phyloP scores from a whole-genome alignment of 2,888 invertebrate genomes.

The Agrilus biguttatus region DNA sequence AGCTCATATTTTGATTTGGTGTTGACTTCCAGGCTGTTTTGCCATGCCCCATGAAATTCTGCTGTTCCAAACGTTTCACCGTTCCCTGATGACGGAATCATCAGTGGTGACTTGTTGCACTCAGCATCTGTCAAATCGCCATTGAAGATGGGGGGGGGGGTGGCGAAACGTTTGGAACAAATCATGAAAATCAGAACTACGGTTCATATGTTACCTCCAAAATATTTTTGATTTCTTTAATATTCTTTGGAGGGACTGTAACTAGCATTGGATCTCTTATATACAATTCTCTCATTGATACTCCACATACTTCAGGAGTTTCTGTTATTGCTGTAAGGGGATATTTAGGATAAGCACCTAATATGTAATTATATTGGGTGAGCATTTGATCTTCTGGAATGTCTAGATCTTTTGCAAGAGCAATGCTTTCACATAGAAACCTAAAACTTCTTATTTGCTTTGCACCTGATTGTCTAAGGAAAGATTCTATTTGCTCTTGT shows the following conservation, averaged over 20 bases:
- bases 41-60: no score
- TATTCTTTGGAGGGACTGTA: slow-evolving; percentile 39
- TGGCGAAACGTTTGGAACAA: no score
- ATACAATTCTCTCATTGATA: slow-evolving; percentile 40
- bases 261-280: slow-evolving; percentile 46
- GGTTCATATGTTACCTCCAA: slow-evolving; percentile 26
- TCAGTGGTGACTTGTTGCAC: no score
- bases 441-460: slow-evolving; percentile 33
- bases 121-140: no score
- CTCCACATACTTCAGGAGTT: slow-evolving; percentile 38
- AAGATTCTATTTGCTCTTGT: slow-evolving; percentile 22
- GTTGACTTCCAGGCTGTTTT: no score
- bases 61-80: no score
- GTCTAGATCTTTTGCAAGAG: slow-evolving; percentile 41
- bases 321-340: slow-evolving; percentile 39
- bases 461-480: slow-evolving; percentile 25
- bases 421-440: slow-evolving; percentile 38
- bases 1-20: neutral
- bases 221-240: slow-evolving; percentile 39
- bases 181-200: no score
- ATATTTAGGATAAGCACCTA: slow-evolving; percentile 43
- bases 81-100: no score
- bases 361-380: slow-evolving; percentile 40
- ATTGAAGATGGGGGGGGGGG: no score
- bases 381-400: slow-evolving; percentile 38